phyloP scores from a whole-genome alignment of 2,888 invertebrate species.

The Amorpha juglandis region DNA sequence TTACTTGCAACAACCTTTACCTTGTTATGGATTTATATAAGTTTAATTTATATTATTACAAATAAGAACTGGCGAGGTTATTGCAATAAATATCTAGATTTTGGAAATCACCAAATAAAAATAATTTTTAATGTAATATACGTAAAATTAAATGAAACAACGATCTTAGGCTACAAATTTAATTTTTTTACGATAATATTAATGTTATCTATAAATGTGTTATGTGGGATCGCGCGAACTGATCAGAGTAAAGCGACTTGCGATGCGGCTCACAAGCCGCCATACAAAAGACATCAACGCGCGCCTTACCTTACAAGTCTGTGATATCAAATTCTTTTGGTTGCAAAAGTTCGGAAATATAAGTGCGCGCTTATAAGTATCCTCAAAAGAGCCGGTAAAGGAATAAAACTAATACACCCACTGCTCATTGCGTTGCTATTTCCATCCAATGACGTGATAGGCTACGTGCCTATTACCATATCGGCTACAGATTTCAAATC shows the following conservation, averaged over 20 bases:
- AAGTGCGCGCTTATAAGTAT: too few relatives aligned
- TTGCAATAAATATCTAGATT: too few relatives aligned
- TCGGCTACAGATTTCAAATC: too few relatives aligned
- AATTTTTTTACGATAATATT: not conserved
- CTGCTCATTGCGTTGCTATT: too few relatives aligned
- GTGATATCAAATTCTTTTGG: not conserved
- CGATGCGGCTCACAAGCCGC: not conserved
- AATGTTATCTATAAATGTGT: not conserved
- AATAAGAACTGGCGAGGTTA: not conserved
- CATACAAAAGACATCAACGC: slow-evolving; percentile 56
- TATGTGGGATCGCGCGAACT: not conserved
- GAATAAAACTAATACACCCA: too few relatives aligned
- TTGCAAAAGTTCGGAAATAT: not conserved
- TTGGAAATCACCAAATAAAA: too few relatives aligned
- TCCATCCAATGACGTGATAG: too few relatives aligned
- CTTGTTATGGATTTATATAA: not conserved
- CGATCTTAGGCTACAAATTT: too few relatives aligned
- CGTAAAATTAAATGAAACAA: too few relatives aligned
- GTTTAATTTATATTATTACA: not conserved
- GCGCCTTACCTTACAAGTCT: slow-evolving; percentile 21
- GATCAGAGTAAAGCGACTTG: not conserved
- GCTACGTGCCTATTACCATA: too few relatives aligned
- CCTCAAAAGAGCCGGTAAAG: too few relatives aligned
- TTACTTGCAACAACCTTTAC: not conserved
- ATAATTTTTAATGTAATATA: too few relatives aligned